Percentiles rank a stretch among this genome's conserved stretches.
Conservation (phyloP, 2,888 invertebrate genomes). For the Notocelia uddmanniana region DNA sequence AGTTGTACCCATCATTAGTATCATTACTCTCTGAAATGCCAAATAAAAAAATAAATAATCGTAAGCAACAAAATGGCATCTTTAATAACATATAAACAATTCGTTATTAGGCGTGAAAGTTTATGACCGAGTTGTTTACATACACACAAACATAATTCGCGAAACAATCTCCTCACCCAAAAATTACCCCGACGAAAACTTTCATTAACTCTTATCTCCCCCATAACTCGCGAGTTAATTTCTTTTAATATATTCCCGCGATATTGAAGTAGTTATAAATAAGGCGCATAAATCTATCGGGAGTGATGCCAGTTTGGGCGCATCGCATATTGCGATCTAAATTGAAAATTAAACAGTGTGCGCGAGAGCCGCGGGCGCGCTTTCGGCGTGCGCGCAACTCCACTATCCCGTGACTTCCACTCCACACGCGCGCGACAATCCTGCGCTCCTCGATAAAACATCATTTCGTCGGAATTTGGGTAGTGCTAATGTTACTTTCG, state of each 20-base stretch:
- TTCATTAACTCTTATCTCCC: slow-evolving; percentile 79
- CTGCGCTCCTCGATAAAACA: slow-evolving; percentile 5
- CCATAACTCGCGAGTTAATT: slow-evolving; percentile 82
- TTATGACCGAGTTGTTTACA: slow-evolving; percentile 29
- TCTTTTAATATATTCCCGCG: slow-evolving; percentile 79
- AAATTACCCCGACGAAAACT: slow-evolving; percentile 63
- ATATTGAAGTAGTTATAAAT: slow-evolving; percentile 58
- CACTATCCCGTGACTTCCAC: slow-evolving; percentile 3
- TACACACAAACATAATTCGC: slow-evolving; percentile 29
- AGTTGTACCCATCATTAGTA: too few species aligned
- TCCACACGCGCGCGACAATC: slow-evolving; percentile 8
- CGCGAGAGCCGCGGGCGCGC: slow-evolving; percentile 50
- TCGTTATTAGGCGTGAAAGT: slow-evolving; percentile 28
- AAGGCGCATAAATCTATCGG: slow-evolving; percentile 79
- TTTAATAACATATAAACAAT: not conserved
- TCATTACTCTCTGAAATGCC: too few species aligned
- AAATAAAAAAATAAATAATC: too few species aligned
- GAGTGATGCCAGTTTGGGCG: slow-evolving; percentile 82
- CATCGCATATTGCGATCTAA: slow-evolving; percentile 87
- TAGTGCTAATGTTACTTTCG: slow-evolving; percentile 11
- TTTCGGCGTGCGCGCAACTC: slow-evolving; percentile 22
- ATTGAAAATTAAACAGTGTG: slow-evolving; percentile 86
- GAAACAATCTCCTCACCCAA: slow-evolving; percentile 24
- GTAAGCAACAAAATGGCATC: not conserved
- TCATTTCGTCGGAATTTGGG: not conserved